Evolutionary conservation across 2,797 vertebrate genomes (phyloP).

Genomic region (Chloroceryle amazona): DNA sequence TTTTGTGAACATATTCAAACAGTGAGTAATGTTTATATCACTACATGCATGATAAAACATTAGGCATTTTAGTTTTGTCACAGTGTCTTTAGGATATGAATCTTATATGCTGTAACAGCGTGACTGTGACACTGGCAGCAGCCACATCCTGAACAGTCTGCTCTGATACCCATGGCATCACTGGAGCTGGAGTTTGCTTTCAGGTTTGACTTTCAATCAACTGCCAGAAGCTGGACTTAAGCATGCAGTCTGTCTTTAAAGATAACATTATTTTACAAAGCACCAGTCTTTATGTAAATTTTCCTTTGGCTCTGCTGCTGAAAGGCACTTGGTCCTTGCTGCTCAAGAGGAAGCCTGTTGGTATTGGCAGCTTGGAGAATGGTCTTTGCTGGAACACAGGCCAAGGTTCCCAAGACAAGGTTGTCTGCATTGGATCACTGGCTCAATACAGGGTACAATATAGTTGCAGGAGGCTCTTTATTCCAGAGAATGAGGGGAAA

Average conservation of each 20-base stretch:
- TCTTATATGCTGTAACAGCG: neutral
- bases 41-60: neutral
- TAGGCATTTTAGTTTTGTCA: neutral
- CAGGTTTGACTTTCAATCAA: neutral
- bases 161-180: neutral
- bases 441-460: neutral
- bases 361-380: neutral
- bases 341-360: neutral
- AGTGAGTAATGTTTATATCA: neutral
- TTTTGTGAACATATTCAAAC: neutral
- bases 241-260: neutral
- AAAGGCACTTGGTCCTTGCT: neutral
- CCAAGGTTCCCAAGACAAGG: neutral
- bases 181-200: neutral
- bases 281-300: neutral
- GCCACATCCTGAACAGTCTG: neutral
- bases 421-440: neutral
- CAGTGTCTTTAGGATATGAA: neutral
- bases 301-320: neutral
- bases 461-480: neutral
- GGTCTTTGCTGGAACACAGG: neutral
- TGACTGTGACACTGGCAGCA: neutral
- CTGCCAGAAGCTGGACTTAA: neutral
- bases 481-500: neutral
- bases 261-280: neutral